Base-by-base conservation (phyloP, 2,797 vertebrate species). In the Mionectes olivaceus region DNA sequence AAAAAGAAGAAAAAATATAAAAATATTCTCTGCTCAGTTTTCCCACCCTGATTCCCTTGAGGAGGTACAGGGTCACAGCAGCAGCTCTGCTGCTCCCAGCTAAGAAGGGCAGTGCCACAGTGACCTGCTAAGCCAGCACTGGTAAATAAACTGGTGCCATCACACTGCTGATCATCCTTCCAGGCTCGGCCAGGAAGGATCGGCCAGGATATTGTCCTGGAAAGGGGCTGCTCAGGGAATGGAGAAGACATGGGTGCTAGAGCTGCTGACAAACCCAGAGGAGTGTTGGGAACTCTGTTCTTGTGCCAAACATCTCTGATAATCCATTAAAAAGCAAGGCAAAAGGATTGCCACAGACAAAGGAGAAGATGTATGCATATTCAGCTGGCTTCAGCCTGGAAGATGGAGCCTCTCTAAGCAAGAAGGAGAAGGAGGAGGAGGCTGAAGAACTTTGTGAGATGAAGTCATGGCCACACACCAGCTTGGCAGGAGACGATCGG, bases 1-100 rank as follows among this genome's bases (percentile, higher is more conserved):
- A 78, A 92, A 76, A 81, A 63, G 37, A 56, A 87, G 67, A 80
- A 78, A 95, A 93, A 95, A 75, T 60, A 89, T 53, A 96, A 94
- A 90, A 95, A 93, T 80, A 90, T 32, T 81, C 88, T 79, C 50
- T 78, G 67, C 46, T 79, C 53, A 27, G 75, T 95, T 94, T 95
- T 61, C 70, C 55, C 57, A 91, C 60, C 77, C 91, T 8, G 18
- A 65, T 89, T 93, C 71, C 69, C 49, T 76, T 33, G 52, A 33
- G 0, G 0, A 85, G 71, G 77, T 57, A 47, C 33, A 63, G 52
- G 70, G 33, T 30, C 73, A 73, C 0, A 24, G 52, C 65, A 80
- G 79, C 33, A 68, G 81, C 65, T 90, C 84, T 82, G 74, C 49
- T 73, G 35, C 12, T n/a, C 67, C 50, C 56, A 30, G 43, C 43